These are phyloP conservation scores for Hippocampus kuda DNA, from an alignment of 2,797 vertebrate genomes.

Conservation along the genomic window DNA sequence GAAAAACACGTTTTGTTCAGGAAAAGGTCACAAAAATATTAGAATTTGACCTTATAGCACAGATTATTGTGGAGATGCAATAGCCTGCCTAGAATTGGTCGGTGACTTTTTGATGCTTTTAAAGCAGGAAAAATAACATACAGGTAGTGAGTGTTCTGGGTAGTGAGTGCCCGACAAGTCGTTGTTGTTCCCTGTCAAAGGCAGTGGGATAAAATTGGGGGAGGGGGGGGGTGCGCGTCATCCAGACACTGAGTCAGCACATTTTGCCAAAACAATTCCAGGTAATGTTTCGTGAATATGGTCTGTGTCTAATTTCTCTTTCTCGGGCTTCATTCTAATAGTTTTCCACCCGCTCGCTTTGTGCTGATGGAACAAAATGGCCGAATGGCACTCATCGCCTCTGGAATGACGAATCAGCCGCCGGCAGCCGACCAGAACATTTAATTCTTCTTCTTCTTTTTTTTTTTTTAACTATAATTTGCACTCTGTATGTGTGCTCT, in stretches of 20 bases:
- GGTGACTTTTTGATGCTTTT: too few species aligned
- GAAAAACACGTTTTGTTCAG: not conserved
- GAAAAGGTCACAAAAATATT: not conserved
- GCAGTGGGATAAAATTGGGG: not conserved
- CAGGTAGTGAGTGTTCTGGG: not conserved
- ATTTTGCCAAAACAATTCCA: not conserved
- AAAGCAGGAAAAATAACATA: too few species aligned
- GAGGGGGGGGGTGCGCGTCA: not conserved
- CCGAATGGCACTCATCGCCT: not conserved
- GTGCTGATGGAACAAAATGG: constrained; percentile 7
- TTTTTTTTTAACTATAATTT: not conserved
- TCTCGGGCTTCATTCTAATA: not conserved
- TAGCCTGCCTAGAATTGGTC: not conserved
- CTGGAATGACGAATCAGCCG: not conserved
- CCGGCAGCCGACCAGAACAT: too few species aligned
- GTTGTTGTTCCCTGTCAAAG: not conserved
- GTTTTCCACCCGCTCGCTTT: not conserved
- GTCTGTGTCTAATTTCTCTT: not conserved
- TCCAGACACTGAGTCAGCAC: not conserved
- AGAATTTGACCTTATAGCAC: not conserved
- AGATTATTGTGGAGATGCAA: not conserved
- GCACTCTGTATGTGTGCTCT: not conserved
- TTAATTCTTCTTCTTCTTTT: too few species aligned
- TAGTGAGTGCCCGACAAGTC: not conserved
- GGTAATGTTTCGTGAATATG: not conserved